A percentile compares a stretch with the other conserved stretches of the same genome.
phyloP scores from a whole-genome alignment of 2,113 vertebrate genomes.

The Urocynchramus pylzowi region DNA sequence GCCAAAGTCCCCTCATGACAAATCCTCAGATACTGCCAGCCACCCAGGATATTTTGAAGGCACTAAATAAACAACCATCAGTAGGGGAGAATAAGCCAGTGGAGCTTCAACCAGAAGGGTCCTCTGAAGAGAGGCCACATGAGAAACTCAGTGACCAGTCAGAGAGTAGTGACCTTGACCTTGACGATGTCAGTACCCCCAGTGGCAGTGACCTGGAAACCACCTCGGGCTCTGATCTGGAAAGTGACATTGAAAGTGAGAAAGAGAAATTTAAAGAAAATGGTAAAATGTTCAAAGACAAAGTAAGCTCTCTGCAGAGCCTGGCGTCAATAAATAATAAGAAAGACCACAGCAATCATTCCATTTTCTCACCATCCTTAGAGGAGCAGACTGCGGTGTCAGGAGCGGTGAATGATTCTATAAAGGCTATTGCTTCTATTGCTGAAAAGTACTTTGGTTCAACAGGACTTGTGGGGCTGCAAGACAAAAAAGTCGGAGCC shows the following conservation, averaged over 20 bases:
- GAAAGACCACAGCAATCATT: constrained; percentile 88
- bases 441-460: constrained; percentile 99
- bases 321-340: constrained; percentile 85
- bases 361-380: constrained; percentile 87
- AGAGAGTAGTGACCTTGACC: constrained; percentile 97
- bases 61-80: constrained; percentile 86
- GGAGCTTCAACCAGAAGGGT: constrained; percentile 80
- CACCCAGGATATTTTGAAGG: constrained; percentile 91
- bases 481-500: constrained; percentile 93
- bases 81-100: constrained; percentile 80
- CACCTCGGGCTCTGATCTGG: constrained; percentile 95
- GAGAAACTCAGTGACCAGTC: constrained; percentile 97
- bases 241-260: constrained; percentile 98
- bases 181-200: constrained; percentile 98
- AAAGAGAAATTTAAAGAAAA: constrained; percentile 93
- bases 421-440: constrained; percentile 99
- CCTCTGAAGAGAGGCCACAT: constrained; percentile 81
- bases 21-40: constrained; percentile 87
- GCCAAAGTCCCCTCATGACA: constrained; percentile 89
- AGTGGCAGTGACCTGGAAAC: constrained; percentile 98
- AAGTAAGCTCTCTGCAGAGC: constrained; percentile 86
- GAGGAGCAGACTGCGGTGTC: constrained; percentile 96
- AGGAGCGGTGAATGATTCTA: constrained; percentile 98
- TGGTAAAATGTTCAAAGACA: constrained; percentile 92
- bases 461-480: constrained; percentile 92